phyloP scores from a whole-genome alignment of 1,140 invertebrate genomes.

The Calycopis cecrops region DNA sequence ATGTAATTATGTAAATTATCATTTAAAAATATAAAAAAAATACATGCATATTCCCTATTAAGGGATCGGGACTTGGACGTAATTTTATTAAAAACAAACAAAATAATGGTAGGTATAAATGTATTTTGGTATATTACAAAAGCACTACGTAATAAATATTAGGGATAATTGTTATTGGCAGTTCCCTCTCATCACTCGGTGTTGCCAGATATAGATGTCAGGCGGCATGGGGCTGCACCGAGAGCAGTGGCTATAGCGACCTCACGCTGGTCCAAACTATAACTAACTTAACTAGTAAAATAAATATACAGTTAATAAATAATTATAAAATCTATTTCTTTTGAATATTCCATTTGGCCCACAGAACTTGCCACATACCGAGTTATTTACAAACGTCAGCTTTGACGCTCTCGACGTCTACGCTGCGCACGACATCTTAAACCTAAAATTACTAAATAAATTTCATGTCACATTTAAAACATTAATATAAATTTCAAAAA shows the following conservation, averaged over 20 bases:
- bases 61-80: no score
- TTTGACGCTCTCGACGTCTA: not conserved
- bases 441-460: not conserved
- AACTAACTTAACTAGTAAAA: no score
- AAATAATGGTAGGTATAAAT: slow-evolving; percentile 1
- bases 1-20: no score
- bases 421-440: not conserved
- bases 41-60: no score
- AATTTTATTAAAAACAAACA: not conserved
- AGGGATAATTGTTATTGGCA: slow-evolving; percentile 17
- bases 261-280: not conserved
- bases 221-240: not conserved
- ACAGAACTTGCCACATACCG: slow-evolving; percentile 1
- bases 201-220: not conserved
- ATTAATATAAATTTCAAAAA: slow-evolving; percentile 6
- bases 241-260: not conserved
- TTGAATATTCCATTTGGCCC: not conserved
- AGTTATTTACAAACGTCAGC: slow-evolving; percentile 9
- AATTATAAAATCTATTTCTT: not conserved
- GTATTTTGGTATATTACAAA: slow-evolving; percentile 13
- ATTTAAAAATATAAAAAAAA: no score
- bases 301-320: no score
- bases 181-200: slow-evolving; percentile 1
- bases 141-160: slow-evolving; percentile 14
- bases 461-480: not conserved